Conservation (phyloP, 1,140 invertebrate genomes). For the Andrena cerasifolii region DNA sequence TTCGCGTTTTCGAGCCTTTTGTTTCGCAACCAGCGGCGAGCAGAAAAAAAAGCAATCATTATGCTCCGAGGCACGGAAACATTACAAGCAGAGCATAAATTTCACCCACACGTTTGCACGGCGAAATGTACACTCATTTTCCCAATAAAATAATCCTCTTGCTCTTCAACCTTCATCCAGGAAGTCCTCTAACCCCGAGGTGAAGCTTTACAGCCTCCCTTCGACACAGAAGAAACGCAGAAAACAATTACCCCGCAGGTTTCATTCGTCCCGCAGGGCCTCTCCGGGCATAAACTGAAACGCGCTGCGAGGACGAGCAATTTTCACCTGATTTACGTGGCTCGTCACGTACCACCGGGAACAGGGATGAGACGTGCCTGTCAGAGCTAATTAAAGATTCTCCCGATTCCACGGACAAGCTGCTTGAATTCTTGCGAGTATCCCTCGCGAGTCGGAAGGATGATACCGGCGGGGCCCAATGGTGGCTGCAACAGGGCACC, state of each 20-base stretch:
- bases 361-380: constrained; percentile 44
- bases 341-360: constrained; percentile 35
- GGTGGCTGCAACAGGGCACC: constrained; percentile 41
- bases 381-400: constrained; percentile 70
- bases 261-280: constrained; percentile 33
- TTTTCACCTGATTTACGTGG: constrained; percentile 48
- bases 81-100: not conserved
- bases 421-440: constrained; percentile 60
- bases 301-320: not conserved
- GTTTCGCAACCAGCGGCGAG: not conserved
- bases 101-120: not conserved
- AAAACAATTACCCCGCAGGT: constrained; percentile 33
- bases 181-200: no score
- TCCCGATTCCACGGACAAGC: constrained; percentile 55
- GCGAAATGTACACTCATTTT: not conserved
- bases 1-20: not conserved
- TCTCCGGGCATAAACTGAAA: constrained; percentile 2
- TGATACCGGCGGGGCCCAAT: not conserved
- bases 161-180: no score
- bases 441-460: constrained; percentile 1
- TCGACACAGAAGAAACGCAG: not conserved
- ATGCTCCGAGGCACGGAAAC: not conserved
- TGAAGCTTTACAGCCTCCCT: no score
- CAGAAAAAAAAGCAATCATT: not conserved
- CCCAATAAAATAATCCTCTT: not conserved